Evolutionary conservation across 2,888 invertebrate species (phyloP).

Genomic region (Abrostola triplasia): DNA sequence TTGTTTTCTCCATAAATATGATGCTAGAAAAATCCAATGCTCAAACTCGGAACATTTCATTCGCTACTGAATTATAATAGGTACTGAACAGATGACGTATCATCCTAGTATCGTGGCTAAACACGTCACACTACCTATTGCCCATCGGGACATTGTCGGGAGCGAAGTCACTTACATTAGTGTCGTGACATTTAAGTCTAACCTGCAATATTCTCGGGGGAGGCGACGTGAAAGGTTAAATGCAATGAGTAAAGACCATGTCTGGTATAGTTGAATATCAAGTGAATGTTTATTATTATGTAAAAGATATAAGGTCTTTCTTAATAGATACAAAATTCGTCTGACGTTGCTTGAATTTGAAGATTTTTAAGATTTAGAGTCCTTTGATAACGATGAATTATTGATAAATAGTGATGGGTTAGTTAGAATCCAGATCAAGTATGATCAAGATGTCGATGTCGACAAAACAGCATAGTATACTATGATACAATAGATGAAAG

Average conservation of each 20-base stretch:
- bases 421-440: too few species aligned
- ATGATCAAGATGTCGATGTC: too few species aligned
- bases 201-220: constrained; percentile 29
- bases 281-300: constrained; percentile 8
- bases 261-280: constrained; percentile 29
- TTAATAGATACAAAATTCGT: too few species aligned
- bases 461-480: too few species aligned
- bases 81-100: background rate
- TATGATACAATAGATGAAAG: too few species aligned
- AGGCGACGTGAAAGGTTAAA: constrained; percentile 43
- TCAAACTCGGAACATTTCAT: background rate
- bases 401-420: too few species aligned
- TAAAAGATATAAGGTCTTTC: background rate
- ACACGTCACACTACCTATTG: constrained; percentile 22
- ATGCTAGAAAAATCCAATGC: too few species aligned
- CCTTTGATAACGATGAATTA: too few species aligned
- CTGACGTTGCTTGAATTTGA: too few species aligned
- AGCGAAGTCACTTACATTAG: constrained; percentile 21
- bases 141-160: constrained; percentile 13
- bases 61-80: background rate
- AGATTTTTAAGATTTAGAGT: too few species aligned
- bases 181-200: constrained; percentile 39
- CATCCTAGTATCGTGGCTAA: background rate
- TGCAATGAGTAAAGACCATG: constrained; percentile 40
- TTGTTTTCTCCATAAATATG: too few species aligned